Evolutionary conservation across 2,888 invertebrate genomes (phyloP).

Genomic region (Orchesella flavescens): DNA sequence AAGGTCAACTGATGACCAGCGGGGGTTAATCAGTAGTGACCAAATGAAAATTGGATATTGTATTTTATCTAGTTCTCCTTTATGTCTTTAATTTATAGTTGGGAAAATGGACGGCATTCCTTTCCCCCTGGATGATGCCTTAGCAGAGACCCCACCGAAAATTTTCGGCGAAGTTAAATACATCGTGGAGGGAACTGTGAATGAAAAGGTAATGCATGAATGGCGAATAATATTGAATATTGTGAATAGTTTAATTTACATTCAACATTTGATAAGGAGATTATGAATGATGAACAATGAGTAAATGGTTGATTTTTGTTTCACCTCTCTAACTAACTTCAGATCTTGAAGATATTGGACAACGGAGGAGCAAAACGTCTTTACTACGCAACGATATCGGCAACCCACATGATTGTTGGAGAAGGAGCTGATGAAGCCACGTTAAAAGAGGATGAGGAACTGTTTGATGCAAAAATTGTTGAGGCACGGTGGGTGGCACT

Average conservation of each 20-base stretch:
- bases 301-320: too few relatives aligned
- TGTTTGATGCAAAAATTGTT: constrained; percentile 96
- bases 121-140: constrained; percentile 35
- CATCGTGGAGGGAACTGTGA: constrained; percentile 66
- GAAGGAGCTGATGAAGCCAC: constrained; percentile 88
- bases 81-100: too few relatives aligned
- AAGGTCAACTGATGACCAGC: too few relatives aligned
- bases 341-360: constrained; percentile 86
- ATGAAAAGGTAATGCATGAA: constrained; percentile 62
- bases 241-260: too few relatives aligned
- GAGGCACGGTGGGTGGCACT: constrained; percentile 88
- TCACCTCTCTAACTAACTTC: constrained; percentile 74
- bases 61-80: too few relatives aligned
- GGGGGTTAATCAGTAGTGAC: too few relatives aligned
- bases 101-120: constrained; percentile 60
- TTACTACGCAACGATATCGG: constrained; percentile 91
- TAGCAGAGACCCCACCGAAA: constrained; percentile 56
- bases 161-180: constrained; percentile 68
- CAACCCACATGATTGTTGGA: constrained; percentile 93
- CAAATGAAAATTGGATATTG: too few relatives aligned
- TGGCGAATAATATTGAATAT: too few relatives aligned
- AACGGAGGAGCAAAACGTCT: constrained; percentile 91
- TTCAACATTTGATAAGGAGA: too few relatives aligned
- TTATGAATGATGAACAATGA: too few relatives aligned
- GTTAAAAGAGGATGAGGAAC: constrained; percentile 90